Evolutionary conservation across 2,888 invertebrate genomes (phyloP), one percentile per base, ranked within the genome.

Genomic region (Ornithoptera alexandrae): DNA sequence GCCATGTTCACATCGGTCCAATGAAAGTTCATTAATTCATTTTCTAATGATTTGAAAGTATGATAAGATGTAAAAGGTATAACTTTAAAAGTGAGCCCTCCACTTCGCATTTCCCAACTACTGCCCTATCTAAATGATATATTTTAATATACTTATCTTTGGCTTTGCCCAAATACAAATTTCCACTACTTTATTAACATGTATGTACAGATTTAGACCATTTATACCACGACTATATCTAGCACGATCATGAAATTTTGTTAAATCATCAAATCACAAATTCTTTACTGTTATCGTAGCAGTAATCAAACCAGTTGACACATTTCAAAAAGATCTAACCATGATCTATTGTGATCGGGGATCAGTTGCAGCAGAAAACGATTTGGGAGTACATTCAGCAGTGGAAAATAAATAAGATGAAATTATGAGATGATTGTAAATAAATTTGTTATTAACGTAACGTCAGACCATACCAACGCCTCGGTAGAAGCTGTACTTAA

Each of bases 81-180:
- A 46, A 4, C 15, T 12, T 46, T 15, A 46, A 15, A 17, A 12
- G 46, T 15, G 15, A 39, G 46, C 12, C 12, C 46, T 15, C 15
- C 46, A 42, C 53, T 63, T 66, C 64, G 57, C 70, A 70, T 67
- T 64, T 59, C 65, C 68, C 50, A 62, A 58, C 71, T 67, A 70
- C 53, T 2, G 12, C 30, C 65, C 71, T 67, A 66, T 62, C 63
- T 70, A 70, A 46, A 58, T 72, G 63, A 74, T 74, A 30, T 69
- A 70, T 46, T 62, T 73, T 71, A 79, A 72, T 69, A 85, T 84
- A 85, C 84, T 85, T 85, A 83, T 82, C 82, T 84, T 86, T 86
- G 85, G 85, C 86, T 83, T 86, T 75, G 84, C 86, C 88, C 85
- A 84, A 72, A 75, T 79, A 75, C 70, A 74, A 74, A 73, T 72